phyloP scores from a whole-genome alignment of 2,888 invertebrate species.

The Sturmia bella region DNA sequence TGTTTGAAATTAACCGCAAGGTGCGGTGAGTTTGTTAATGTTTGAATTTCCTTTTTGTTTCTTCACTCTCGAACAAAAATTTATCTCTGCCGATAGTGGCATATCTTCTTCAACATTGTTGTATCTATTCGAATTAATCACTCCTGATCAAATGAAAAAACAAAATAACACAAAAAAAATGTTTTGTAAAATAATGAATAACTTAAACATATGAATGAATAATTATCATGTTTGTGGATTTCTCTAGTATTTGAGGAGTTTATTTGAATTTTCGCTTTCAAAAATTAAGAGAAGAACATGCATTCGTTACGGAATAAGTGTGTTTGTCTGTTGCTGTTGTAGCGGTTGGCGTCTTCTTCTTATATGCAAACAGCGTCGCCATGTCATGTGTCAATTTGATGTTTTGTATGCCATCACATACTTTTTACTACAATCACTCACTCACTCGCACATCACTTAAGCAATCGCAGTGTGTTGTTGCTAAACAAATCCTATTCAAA shows the following conservation, averaged over 20 bases:
- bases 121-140: slow-evolving; percentile 67
- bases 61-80: slow-evolving; percentile 21
- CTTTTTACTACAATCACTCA: slow-evolving; percentile 59
- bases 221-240: slow-evolving; percentile 61
- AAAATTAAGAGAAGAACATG: slow-evolving; percentile 3
- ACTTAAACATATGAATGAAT: slow-evolving; percentile 55
- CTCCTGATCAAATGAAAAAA: slow-evolving; percentile 31
- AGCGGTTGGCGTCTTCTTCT: slow-evolving; percentile 57
- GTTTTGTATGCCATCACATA: slow-evolving; percentile 66
- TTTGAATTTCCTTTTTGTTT: slow-evolving; percentile 62
- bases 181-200: slow-evolving; percentile 19
- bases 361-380: slow-evolving; percentile 71
- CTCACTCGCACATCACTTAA: slow-evolving; percentile 50
- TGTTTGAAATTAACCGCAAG: slow-evolving; percentile 70
- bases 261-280: slow-evolving; percentile 33
- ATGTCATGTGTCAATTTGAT: slow-evolving; percentile 72
- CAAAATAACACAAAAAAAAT: slow-evolving; percentile 1
- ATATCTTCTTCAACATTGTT: slow-evolving; percentile 55
- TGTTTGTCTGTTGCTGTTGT: not conserved
- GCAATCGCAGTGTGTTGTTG: slow-evolving; percentile 24
- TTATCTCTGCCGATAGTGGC: slow-evolving; percentile 17
- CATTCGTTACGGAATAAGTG: slow-evolving; percentile 12
- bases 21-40: slow-evolving; percentile 62
- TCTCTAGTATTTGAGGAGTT: slow-evolving; percentile 65
- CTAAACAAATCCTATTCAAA: slow-evolving; percentile 38